Base-by-base conservation (phyloP, 2,888 invertebrate genomes). In the Synanthedon formicaeformis region DNA sequence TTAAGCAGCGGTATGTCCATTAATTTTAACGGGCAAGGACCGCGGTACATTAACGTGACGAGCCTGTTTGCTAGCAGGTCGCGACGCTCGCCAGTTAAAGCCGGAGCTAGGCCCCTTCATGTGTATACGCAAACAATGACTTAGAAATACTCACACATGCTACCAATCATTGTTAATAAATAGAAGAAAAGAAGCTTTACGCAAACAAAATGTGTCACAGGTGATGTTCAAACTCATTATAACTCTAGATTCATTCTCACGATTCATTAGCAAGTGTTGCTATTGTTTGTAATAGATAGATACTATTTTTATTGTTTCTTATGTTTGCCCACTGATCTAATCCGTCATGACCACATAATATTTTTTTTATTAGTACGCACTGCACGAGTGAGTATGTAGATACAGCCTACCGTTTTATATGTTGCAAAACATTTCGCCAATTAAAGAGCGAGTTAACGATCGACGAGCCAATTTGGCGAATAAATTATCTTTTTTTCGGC, bases 401-500 rank as follows among this genome's bases (percentile, higher is more conserved):
- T 34, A 34, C 34, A 34, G 34, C 34, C 34, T 45, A n/a, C 45
- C 45, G 45, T 45, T 45, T 45, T 45, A 45, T 13, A 13, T 14
- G 45, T 14, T 45, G 13, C 45, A n/a, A 14, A 45, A 14, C 45
- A 45, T 45, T 45, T 45, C 45, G 45, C 45, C 45, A 45, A 45
- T 45, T 45, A 45, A 45, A 45, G 14, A 45, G 14, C 45, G 45
- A 45, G 45, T 45, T 45, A 45, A 45, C 45, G 45, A 45, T 45
- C 45, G 45, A 14, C 14, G 45, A 45, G 14, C 45, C 45, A 45
- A 45, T 45, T 45, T 45, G 45, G 45, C n/a, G 45, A 13, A 45
- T 45, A 45, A 45, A 45, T 45, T 45, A 45, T 45, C 45, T 45
- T 45, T 75, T 76, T 73, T 73, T 63, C 66, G 62, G 65, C 62